Conservation (phyloP, 2,113 vertebrate genomes). For the Hirundichthys speculiger region DNA sequence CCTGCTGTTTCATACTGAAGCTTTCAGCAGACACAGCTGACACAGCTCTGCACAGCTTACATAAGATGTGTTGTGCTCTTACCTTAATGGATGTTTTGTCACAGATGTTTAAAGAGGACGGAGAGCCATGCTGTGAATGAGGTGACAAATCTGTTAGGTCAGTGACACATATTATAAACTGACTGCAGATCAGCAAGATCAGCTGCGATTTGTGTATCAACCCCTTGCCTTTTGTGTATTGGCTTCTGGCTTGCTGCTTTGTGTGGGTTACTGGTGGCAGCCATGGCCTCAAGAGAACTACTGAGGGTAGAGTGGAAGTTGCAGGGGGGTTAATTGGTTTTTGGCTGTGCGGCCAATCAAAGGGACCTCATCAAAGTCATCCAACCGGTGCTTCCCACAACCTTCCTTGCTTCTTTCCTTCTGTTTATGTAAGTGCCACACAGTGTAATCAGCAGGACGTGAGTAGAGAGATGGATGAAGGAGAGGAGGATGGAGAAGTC, state of each 20-base stretch:
- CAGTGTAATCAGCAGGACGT: slow-evolving; percentile 40
- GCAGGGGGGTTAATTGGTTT: slow-evolving; percentile 56
- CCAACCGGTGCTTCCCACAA: slow-evolving; percentile 42
- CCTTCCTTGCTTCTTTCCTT: slow-evolving; percentile 44
- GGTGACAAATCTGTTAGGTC: slow-evolving; percentile 29
- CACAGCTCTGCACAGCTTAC: slow-evolving; percentile 36
- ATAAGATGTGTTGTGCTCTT: slow-evolving; percentile 12
- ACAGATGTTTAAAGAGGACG: slow-evolving; percentile 36
- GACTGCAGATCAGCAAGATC: slow-evolving; percentile 17
- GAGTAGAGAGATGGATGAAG: slow-evolving; percentile 36
- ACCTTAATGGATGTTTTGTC: slow-evolving; percentile 42
- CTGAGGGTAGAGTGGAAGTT: slow-evolving; percentile 25
- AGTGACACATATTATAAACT: slow-evolving; percentile 30
- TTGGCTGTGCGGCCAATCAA: slow-evolving; percentile 68
- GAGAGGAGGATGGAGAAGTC: slow-evolving; percentile 29
- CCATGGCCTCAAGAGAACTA: slow-evolving; percentile 11
- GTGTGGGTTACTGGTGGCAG: slow-evolving; percentile 33
- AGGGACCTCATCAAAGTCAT: slow-evolving; percentile 74
- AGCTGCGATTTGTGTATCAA: slow-evolving; percentile 25
- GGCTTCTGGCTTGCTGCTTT: slow-evolving; percentile 34
- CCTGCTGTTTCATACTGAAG: slow-evolving; percentile 44
- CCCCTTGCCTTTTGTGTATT: slow-evolving; percentile 16
- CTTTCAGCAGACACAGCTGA: slow-evolving; percentile 54
- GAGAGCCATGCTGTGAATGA: slow-evolving; percentile 9
- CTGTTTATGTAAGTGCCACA: slow-evolving; percentile 56